These are phyloP conservation scores for Syndactyla subalaris DNA, from an alignment of 2,797 vertebrate genomes.

Conservation along the genomic window DNA sequence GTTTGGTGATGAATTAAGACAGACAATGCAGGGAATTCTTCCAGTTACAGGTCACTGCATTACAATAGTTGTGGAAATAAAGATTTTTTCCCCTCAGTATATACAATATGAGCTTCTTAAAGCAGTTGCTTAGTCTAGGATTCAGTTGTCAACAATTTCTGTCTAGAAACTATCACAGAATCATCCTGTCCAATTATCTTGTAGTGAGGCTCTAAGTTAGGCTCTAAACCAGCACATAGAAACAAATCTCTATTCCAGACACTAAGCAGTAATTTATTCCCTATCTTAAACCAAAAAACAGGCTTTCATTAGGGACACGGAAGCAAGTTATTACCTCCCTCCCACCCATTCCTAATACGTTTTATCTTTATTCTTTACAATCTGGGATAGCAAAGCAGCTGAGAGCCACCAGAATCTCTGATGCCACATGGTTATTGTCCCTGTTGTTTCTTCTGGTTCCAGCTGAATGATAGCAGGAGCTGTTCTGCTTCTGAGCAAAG, in stretches of 20 bases:
- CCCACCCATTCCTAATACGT: neutral
- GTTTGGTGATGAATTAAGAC: slow-evolving; percentile 59
- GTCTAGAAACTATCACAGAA: slow-evolving; percentile 11
- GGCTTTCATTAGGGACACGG: neutral
- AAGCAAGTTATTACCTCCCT: slow-evolving; percentile 35
- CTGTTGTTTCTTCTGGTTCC: slow-evolving; percentile 43
- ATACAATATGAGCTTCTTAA: slow-evolving; percentile 1
- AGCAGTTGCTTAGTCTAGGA: neutral
- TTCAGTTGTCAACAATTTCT: neutral
- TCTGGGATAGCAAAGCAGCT: neutral
- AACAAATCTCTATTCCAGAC: neutral
- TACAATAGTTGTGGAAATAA: slow-evolving; percentile 42
- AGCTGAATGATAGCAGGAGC: slow-evolving; percentile 5
- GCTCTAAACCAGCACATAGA: neutral
- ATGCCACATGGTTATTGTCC: slow-evolving; percentile 37
- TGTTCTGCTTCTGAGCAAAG: slow-evolving; percentile 37
- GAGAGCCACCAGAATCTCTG: neutral
- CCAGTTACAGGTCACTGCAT: slow-evolving; percentile 55
- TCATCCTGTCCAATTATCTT: neutral
- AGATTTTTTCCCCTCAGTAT: slow-evolving; percentile 22
- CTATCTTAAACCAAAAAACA: neutral
- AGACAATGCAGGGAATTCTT: slow-evolving; percentile 48
- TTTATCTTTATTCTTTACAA: slow-evolving; percentile 63
- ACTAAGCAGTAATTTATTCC: neutral
- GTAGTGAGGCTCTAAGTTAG: neutral